A percentile compares a stretch with the other conserved stretches of the same genome.
Evolutionary conservation across 2,888 invertebrate species (phyloP).

Genomic region (Chloroclysta siterata): DNA sequence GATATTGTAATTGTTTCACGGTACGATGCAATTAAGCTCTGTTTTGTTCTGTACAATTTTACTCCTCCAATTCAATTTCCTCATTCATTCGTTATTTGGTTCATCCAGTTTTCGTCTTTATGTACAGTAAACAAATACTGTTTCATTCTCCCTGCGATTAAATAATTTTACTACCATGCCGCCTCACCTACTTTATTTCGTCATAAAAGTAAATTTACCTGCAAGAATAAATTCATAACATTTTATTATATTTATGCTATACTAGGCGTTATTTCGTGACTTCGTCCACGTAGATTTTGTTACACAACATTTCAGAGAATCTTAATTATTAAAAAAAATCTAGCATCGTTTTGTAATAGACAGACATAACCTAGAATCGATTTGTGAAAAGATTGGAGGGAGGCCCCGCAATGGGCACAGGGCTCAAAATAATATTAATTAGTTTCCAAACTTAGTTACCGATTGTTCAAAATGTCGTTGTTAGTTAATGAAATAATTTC

Average conservation of each 20-base stretch:
- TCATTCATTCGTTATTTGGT: conserved; percentile 4
- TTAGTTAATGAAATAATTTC: too few relatives aligned
- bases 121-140: conserved; percentile 22
- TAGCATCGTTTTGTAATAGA: too few relatives aligned
- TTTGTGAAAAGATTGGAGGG: too few relatives aligned
- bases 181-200: conserved; percentile 28
- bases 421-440: too few relatives aligned
- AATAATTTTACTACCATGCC: conserved; percentile 24
- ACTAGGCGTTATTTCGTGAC: neutral
- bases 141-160: conserved; percentile 28
- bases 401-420: too few relatives aligned
- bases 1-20: neutral
- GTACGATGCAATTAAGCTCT: neutral
- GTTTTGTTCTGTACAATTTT: neutral
- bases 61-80: conserved; percentile 1
- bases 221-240: conserved; percentile 28
- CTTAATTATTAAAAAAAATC: too few relatives aligned
- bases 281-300: neutral
- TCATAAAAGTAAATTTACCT: conserved; percentile 24
- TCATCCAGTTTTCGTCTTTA: conserved; percentile 17
- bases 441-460: too few relatives aligned
- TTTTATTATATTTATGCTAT: conserved; percentile 17
- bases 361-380: too few relatives aligned
- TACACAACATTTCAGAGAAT: too few relatives aligned
- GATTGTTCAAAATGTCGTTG: too few relatives aligned